Percentiles rank a stretch among this genome's conserved stretches.
These are phyloP conservation scores for Volucella inanis DNA, from an alignment of 2,888 invertebrate species.

Conservation along the genomic window DNA sequence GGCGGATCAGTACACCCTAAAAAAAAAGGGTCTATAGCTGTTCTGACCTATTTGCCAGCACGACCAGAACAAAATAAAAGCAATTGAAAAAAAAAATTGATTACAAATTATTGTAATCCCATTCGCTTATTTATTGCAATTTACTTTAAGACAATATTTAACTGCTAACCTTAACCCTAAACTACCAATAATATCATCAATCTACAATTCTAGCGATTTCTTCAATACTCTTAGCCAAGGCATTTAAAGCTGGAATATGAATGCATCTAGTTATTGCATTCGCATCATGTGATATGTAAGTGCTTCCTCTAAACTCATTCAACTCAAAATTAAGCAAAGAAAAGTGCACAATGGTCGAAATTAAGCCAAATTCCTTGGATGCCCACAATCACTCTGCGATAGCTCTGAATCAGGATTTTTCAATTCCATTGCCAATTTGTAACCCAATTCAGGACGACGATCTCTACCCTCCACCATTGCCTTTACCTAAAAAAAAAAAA, in stretches of 20 bases:
- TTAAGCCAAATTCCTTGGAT: constrained; percentile 22
- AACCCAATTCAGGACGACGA: constrained; percentile 93
- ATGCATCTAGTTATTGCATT: neutral
- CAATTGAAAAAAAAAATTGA: too few species aligned
- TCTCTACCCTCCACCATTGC: constrained; percentile 95
- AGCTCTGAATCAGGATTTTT: constrained; percentile 85
- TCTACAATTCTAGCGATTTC: neutral
- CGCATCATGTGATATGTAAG: constrained; percentile 5
- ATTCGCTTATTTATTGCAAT: constrained; percentile 16
- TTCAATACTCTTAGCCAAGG: constrained; percentile 30
- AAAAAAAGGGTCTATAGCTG: too few species aligned
- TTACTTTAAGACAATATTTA: constrained; percentile 11
- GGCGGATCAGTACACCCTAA: too few species aligned
- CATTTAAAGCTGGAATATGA: constrained; percentile 43
- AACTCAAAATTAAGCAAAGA: constrained; percentile 18
- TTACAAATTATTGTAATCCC: neutral
- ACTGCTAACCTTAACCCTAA: constrained; percentile 3
- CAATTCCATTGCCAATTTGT: constrained; percentile 93
- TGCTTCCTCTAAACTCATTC: neutral
- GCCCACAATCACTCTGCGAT: constrained; percentile 80
- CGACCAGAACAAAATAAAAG: too few species aligned
- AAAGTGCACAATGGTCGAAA: neutral
- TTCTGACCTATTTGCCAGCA: too few species aligned
- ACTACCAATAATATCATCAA: neutral
- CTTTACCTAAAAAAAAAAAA: constrained; percentile 86